Evolutionary conservation across 2,888 invertebrate genomes (phyloP), one percentile per base, ranked within the genome.

Genomic region (Hemithea aestivaria): DNA sequence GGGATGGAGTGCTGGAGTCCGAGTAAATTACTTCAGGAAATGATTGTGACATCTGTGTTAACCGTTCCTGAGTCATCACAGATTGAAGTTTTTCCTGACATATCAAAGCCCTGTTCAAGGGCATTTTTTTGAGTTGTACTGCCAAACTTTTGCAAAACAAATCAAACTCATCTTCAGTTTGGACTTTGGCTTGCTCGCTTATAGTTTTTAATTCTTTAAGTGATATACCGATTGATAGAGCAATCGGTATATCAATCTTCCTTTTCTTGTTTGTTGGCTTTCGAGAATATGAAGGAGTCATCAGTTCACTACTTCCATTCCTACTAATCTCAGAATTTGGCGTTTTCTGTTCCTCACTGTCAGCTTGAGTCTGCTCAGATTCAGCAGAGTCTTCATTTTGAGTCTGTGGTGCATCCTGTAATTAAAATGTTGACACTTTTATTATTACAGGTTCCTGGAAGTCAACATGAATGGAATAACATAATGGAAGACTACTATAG

Each of bases 141-240:
- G 51, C 51, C 36, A 51, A 45, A 42, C 48, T 51, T 39, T 37
- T 49, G 39, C 49, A 49, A 37, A 49, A 51, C 25, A 51, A 47
- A 39, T 47, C 50, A 45, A 44, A 50, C 30, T 50, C 50, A 41
- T 51, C 28, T 37, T 48, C 48, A 37, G 32, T 27, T 35, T 35
- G 25, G 8, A 10, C 33, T 36, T 41, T 35, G 30, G 20, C 21
- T 37, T 35, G 20, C 27, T 38, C 27, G 34, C 37, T 30, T 34
- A 35, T 33, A 27, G 34, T 27, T 42, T 38, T 42, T 34, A 41
- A 36, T 33, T 41, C 32, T 35, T 34, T 35, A 20, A 45, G 40
- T 31, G 48, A 40, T 23, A 24, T 47, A 40, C 40, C n/a, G n/a
- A n/a, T n/a, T n/a, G n/a, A n/a, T n/a, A n/a, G n/a, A n/a, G n/a